Evolutionary conservation across 2,797 vertebrate genomes (phyloP), one percentile per base, ranked within the genome.

Genomic region (Manis crassicaudata): DNA sequence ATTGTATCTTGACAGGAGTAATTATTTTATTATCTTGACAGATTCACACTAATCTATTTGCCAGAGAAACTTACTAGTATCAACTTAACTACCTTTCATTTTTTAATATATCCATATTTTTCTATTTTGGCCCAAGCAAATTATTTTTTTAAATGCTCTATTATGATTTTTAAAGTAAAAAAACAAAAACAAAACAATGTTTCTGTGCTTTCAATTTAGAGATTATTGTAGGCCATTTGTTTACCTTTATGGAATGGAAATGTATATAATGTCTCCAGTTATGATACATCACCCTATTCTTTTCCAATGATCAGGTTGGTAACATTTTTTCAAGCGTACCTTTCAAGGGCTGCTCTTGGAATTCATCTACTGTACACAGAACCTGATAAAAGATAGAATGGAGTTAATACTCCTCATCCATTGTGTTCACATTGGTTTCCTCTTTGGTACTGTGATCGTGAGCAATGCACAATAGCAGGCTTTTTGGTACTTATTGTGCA

Each of bases 401-500:
- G 83, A 84, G 85, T 91, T 96, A 92, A 95, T 90, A 70, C 90
- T 29, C 9, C 32, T 21, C 73, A 68, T 60, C 76, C 70, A 77
- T 84, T 92, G 80, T 94, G 72, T 72, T 88, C 77, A 76, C 52
- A 14, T 13, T 0, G 21, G 67, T 73, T 89, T 92, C 73, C 70
- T 95, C 94, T 60, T 40, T 4, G n/a, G 18, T 13, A 20, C 75
- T 60, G 77, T 46, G 89, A 56, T 95, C 68, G 13, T 20, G 40
- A 67, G 79, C 68, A 77, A 76, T 21, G 68, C 82, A 97, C 92
- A 97, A 83, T 83, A n/a, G 92, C 91, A 97, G 68, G 37, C 68
- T 75, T 97, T 94, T 92, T 52, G 91, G 96, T 95, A 54, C 88
- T 94, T 72, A 94, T 73, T 72, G 97, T 96, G 96, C 90, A 95